A percentile compares a stretch with the other conserved stretches of the same genome.
Conservation (phyloP, 2,888 invertebrate species). For the Argynnis bischoffii region DNA sequence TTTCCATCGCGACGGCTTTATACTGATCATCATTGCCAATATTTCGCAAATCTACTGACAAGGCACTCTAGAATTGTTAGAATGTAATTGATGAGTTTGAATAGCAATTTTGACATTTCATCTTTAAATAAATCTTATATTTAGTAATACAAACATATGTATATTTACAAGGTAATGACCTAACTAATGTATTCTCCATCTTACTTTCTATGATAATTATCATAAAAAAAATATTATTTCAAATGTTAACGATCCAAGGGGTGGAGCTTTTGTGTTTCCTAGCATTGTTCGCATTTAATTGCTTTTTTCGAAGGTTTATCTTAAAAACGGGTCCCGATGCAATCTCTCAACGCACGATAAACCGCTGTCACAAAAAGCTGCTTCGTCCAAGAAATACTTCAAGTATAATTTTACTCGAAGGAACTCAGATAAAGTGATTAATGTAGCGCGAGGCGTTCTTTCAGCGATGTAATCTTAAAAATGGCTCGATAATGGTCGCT, state of each 20-base stretch:
- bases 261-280: conserved; percentile 16
- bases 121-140: background rate
- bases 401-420: conserved; percentile 36
- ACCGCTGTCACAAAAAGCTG: conserved; percentile 42
- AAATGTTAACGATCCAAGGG: conserved; percentile 2
- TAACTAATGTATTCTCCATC: background rate
- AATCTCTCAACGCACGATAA: conserved; percentile 36
- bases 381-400: conserved; percentile 38
- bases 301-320: conserved; percentile 30
- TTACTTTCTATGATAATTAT: conserved; percentile 3
- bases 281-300: conserved; percentile 33
- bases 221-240: conserved; percentile 2
- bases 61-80: background rate
- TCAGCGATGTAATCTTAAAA: conserved; percentile 48
- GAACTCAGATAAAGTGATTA: conserved; percentile 49
- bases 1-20: conserved; percentile 1
- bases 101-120: background rate
- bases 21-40: background rate
- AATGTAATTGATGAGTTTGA: background rate
- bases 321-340: conserved; percentile 24
- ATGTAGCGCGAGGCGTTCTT: conserved; percentile 47
- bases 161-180: too few relatives aligned
- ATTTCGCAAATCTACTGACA: background rate
- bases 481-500: conserved; percentile 46
- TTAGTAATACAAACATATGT: too few relatives aligned